Base-by-base conservation (phyloP, 2,888 invertebrate genomes). In the Drosophila picticornis region DNA sequence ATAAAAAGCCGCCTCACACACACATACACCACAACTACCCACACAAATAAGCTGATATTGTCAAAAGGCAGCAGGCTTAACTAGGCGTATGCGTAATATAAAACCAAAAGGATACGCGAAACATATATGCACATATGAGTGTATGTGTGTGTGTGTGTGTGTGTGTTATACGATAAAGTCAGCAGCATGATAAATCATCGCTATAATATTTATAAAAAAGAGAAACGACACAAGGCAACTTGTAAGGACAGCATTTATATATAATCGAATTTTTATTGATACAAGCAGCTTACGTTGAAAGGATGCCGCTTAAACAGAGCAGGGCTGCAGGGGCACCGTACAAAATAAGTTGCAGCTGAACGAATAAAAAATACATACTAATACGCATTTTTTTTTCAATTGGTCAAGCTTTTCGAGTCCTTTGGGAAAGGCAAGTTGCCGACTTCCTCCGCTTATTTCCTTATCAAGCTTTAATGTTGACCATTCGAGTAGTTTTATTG, bases 261-360 rank as follows among this genome's bases (percentile, higher is more conserved):
- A 92, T 93, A 92, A 92, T 93, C 92, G 93, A 92, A 93, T 92
- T 92, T 92, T 93, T 92, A 92, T 92, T 92, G 92, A 91, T 92
- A 91, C 92, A 92, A 92, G 92, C 92, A 85, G 92, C 93, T 92
- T 92, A 92, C 75, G 84, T 88, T 81, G 80, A 81, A 88, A 85
- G 88, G 87, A 89, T 88, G 90, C 66, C 53, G 64, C 55, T 60
- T 53, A 36, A 56, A 50, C 19, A 16, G 13, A 31, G 48, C n/a
- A 22, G 10, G n/a, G 43, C 19, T 34, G n/a, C 5, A 16, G 6
- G 40, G 19, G 25, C 10, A 22, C 1, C 31, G 43, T 29, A 46
- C 46, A n/a, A 36, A 64, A 43, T 64, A 62, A 63, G 57, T 52
- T 57, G 62, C 66, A 52, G 68, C 59, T 64, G 38, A 57, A 59